A percentile compares a stretch with the other conserved stretches of the same genome.
These are phyloP conservation scores for Arrhopalites spinosus DNA, from an alignment of 2,888 invertebrate species.

Conservation along the genomic window DNA sequence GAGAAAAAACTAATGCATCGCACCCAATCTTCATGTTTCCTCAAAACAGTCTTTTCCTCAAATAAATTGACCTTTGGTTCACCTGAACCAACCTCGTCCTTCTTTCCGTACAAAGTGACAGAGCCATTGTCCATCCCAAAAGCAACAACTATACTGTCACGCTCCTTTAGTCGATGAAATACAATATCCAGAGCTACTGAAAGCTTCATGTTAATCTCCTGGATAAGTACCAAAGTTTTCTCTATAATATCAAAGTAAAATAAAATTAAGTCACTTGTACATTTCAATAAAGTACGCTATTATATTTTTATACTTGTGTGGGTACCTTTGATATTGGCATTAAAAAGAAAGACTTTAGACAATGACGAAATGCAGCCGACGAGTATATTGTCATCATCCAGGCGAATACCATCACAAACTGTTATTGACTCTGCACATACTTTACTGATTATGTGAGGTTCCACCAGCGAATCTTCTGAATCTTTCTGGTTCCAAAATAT, in stretches of 20 bases:
- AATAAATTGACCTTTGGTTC: slow-evolving; percentile 33
- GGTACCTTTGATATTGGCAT: slow-evolving; percentile 23
- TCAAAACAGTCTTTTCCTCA: slow-evolving; percentile 35
- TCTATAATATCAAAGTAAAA: slow-evolving; percentile 14
- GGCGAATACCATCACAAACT: slow-evolving; percentile 48
- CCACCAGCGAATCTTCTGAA: not conserved
- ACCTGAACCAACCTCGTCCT: not conserved
- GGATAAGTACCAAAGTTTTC: slow-evolving; percentile 31
- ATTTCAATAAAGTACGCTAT: no score
- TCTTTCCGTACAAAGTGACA: slow-evolving; percentile 41
- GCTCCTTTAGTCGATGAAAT: slow-evolving; percentile 43
- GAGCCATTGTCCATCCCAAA: slow-evolving; percentile 52
- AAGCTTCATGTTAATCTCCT: slow-evolving; percentile 46
- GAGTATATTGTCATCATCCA: slow-evolving; percentile 23
- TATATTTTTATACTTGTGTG: no score
- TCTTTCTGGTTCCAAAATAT: slow-evolving; percentile 47
- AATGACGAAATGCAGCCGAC: slow-evolving; percentile 48
- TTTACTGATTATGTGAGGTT: not conserved
- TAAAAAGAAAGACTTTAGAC: slow-evolving; percentile 43
- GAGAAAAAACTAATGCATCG: slow-evolving; percentile 50
- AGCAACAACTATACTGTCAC: slow-evolving; percentile 38
- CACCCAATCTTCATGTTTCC: slow-evolving; percentile 56
- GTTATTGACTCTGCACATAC: slow-evolving; percentile 36
- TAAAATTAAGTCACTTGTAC: not conserved
- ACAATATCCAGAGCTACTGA: slow-evolving; percentile 49